Evolutionary conservation across 2,113 vertebrate species (phyloP).

Genomic region (Lophius piscatorius): DNA sequence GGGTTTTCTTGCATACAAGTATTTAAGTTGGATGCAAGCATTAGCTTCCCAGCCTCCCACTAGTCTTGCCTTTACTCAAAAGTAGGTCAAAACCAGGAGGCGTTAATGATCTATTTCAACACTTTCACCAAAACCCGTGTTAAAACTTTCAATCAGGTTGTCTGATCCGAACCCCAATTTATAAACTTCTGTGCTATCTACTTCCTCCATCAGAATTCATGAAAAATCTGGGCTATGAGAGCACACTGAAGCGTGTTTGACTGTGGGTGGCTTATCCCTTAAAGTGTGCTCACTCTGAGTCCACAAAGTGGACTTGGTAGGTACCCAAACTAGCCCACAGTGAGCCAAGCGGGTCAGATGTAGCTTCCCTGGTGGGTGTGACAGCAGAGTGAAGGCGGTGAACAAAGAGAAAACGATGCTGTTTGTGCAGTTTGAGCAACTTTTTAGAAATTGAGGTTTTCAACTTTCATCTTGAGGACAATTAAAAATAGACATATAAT

Average conservation of each 20-base stretch:
- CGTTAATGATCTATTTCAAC: conserved; percentile 26
- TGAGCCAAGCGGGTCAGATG: conserved; percentile 58
- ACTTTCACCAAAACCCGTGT: background rate
- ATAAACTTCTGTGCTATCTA: too few relatives aligned
- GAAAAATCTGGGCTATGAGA: conserved; percentile 15
- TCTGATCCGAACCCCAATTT: conserved; percentile 4
- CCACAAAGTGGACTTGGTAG: too few relatives aligned
- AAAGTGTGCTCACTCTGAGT: too few relatives aligned
- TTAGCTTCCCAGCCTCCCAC: conserved; percentile 18
- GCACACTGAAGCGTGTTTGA: conserved; percentile 15
- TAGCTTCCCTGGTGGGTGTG: conserved; percentile 18
- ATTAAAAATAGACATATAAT: too few relatives aligned
- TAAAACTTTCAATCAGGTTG: background rate
- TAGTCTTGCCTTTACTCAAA: conserved; percentile 23
- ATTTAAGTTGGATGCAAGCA: conserved; percentile 22
- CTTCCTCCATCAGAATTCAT: too few relatives aligned
- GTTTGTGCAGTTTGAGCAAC: too few relatives aligned
- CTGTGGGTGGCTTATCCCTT: too few relatives aligned
- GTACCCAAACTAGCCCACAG: too few relatives aligned
- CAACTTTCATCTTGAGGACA: too few relatives aligned
- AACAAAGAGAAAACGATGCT: too few relatives aligned
- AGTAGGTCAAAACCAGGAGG: conserved; percentile 38
- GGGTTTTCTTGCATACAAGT: conserved; percentile 3
- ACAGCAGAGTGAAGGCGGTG: too few relatives aligned
- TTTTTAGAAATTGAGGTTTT: too few relatives aligned